Conservation (phyloP, 1,140 invertebrate genomes). For the Sarcophaga peregrina region DNA sequence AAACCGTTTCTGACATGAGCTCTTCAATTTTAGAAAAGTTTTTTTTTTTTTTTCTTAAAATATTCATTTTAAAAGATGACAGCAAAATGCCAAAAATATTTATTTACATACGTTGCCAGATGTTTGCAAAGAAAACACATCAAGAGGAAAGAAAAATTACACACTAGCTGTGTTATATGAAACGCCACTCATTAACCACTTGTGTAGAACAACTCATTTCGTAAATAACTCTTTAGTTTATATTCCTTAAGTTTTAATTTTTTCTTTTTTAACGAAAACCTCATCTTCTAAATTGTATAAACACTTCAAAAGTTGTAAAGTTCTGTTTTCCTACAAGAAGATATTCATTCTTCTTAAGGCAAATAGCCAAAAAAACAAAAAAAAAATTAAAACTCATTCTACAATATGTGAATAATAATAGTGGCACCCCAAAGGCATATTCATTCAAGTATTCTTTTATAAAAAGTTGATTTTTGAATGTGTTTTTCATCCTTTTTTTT, state of each 20-base stretch:
- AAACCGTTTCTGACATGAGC: too few species aligned
- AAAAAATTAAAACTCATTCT: background rate
- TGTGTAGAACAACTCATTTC: background rate
- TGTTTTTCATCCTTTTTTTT: too few species aligned
- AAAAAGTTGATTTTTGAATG: background rate
- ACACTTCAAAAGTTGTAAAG: slow-evolving; percentile 21
- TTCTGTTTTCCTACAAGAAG: background rate
- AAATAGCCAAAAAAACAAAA: background rate
- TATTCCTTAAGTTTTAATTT: background rate
- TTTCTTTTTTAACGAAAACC: background rate
- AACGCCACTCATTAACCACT: background rate
- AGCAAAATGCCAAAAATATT: too few species aligned
- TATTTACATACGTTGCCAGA: too few species aligned
- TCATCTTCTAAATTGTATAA: slow-evolving; percentile 33
- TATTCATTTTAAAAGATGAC: too few species aligned
- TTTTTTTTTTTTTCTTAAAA: too few species aligned
- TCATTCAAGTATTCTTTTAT: slow-evolving; percentile 17
- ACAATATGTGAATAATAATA: too few species aligned
- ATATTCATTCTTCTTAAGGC: background rate
- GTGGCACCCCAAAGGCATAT: background rate
- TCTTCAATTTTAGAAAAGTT: too few species aligned
- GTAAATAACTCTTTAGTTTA: background rate
- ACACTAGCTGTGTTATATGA: too few species aligned
- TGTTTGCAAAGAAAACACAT: too few species aligned
- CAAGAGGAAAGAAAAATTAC: too few species aligned